A percentile compares a stretch with the other conserved stretches of the same genome.
These are phyloP conservation scores for Aviceda subcristata DNA, from an alignment of 2,113 vertebrate genomes.

Conservation along the genomic window DNA sequence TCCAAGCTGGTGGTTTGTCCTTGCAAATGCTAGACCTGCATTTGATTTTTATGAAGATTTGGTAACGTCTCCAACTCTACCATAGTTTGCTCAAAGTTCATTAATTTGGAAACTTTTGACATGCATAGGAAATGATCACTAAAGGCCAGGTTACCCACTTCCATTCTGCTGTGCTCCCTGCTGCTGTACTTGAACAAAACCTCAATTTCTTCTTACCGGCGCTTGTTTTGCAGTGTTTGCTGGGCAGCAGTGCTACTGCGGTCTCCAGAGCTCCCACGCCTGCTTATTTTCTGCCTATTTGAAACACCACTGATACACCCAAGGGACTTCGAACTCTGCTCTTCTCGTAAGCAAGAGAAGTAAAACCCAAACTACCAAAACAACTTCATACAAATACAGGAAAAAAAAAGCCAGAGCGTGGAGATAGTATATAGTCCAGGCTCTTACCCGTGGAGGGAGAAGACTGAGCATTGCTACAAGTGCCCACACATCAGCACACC, in stretches of 20 bases:
- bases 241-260: not conserved
- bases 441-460: not conserved
- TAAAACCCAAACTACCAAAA: not conserved
- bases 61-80: not conserved
- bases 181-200: not conserved
- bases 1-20: not conserved
- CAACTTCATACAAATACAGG: not conserved
- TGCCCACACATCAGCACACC: not conserved
- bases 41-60: not conserved
- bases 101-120: not conserved
- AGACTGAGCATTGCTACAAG: not conserved
- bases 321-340: not conserved
- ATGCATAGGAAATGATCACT: not conserved
- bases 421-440: not conserved
- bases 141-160: not conserved
- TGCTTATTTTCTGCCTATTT: not conserved
- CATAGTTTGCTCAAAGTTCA: not conserved
- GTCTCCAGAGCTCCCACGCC: not conserved
- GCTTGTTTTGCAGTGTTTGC: not conserved
- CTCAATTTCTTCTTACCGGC: not conserved
- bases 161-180: not conserved
- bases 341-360: not conserved
- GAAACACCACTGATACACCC: not conserved
- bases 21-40: not conserved
- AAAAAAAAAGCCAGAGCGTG: not conserved